Conservation (phyloP, 1,140 invertebrate species). For the Trypoxylus dichotomus region DNA sequence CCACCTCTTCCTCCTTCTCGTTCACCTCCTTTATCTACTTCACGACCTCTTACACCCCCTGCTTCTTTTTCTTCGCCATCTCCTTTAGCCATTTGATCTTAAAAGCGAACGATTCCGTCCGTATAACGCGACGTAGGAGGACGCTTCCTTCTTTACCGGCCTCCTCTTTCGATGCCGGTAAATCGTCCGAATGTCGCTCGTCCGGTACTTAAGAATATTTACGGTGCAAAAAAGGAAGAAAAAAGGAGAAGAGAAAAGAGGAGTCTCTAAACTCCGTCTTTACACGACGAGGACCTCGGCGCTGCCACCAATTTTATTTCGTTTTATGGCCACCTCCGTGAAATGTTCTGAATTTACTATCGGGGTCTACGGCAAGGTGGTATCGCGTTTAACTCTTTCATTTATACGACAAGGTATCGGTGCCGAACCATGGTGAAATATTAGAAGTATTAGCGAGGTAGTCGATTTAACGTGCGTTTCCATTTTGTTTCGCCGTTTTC, state of each 20-base stretch:
- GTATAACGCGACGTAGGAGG: neutral
- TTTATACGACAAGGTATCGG: neutral
- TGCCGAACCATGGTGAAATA: neutral
- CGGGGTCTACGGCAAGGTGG: neutral
- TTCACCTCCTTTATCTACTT: neutral
- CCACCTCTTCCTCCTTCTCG: neutral
- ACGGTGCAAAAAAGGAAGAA: constrained; percentile 31
- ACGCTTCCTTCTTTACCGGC: constrained; percentile 26
- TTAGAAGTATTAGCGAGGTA: neutral
- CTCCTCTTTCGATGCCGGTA: constrained; percentile 33
- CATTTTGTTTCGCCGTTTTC: neutral
- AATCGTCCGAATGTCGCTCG: constrained; percentile 43
- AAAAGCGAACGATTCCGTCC: constrained; percentile 30
- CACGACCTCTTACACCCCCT: neutral
- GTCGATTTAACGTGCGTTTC: neutral
- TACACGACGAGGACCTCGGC: neutral
- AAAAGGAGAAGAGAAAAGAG: neutral
- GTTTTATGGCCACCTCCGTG: constrained; percentile 15
- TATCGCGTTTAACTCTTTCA: neutral
- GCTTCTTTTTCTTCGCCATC: neutral
- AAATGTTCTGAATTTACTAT: constrained; percentile 13
- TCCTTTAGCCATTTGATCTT: constrained; percentile 36
- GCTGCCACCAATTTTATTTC: constrained; percentile 24
- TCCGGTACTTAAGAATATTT: constrained; percentile 47
- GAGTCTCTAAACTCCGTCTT: neutral